These are phyloP conservation scores for Spisula solida DNA, from an alignment of 2,888 invertebrate species.

Conservation along the genomic window DNA sequence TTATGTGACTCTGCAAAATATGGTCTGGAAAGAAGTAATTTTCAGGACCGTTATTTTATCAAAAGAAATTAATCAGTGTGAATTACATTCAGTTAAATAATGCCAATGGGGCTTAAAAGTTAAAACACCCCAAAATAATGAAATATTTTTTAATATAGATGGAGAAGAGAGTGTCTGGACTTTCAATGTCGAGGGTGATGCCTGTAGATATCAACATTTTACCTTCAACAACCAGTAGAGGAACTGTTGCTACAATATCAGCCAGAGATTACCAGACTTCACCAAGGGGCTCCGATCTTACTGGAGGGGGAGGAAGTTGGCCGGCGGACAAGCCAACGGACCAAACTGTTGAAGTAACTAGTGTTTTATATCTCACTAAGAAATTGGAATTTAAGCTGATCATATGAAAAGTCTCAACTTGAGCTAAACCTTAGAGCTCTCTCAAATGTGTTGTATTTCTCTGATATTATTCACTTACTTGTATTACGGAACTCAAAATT, in stretches of 20 bases:
- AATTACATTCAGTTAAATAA: too few species aligned
- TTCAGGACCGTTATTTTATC: too few species aligned
- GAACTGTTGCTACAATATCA: constrained; percentile 47
- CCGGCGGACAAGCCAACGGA: neutral
- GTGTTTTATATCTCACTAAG: neutral
- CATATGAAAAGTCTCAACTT: neutral
- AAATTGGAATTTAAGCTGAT: neutral
- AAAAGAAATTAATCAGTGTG: too few species aligned
- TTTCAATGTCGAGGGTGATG: neutral
- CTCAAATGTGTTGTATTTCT: too few species aligned
- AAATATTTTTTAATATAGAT: neutral
- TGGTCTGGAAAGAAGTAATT: too few species aligned
- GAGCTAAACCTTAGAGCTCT: too few species aligned
- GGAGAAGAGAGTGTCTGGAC: neutral
- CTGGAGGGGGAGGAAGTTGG: neutral
- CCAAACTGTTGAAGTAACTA: neutral
- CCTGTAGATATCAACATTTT: constrained; percentile 7
- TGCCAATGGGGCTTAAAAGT: too few species aligned
- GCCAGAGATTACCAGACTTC: neutral
- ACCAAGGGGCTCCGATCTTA: neutral
- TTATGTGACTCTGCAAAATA: too few species aligned
- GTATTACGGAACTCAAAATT: too few species aligned
- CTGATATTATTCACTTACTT: too few species aligned
- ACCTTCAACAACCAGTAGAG: constrained; percentile 34
- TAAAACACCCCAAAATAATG: too few species aligned